Evolutionary conservation across 2,797 vertebrate genomes (phyloP), one percentile per base, ranked within the genome.

Genomic region (Gephyroberyx darwinii): DNA sequence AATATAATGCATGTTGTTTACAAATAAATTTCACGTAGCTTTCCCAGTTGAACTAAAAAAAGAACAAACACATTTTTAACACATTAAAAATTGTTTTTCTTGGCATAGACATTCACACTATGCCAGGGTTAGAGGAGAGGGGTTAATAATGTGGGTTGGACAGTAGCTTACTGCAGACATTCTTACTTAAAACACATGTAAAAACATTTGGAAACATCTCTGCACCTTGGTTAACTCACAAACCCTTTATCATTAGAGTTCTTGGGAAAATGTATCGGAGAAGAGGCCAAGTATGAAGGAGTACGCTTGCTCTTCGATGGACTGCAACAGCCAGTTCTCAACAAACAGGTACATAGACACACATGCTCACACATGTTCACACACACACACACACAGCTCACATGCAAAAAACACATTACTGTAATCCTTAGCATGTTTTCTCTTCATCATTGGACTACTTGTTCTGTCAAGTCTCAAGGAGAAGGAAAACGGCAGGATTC

Each of bases 271-370:
- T 98, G 96, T 80, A 96, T 99, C n/a, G 96, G 98, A 33, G 96
- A 99, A 75, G 98, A 99, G 80, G 94, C 95, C 45, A 97, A 94
- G 77, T 96, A 96, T 0, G 96, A 98, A 88, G 97, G 98, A 8
- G 91, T 98, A 56, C 90, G 95, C 64, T 94, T 98, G 74, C 93
- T 99, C 1, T 99, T 99, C 56, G 96, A 98, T 61, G 95, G 95
- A 65, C 84, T 99, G 71, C 98, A 99, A 77, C 98, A 99, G 73
- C 96, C 98, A 1, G 94, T 99, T 77, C 96, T 99, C 54, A 99
- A 99, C 91, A 99, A 99, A 89, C 98, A 99, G 96, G 98, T 99
- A 62, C n/a, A 57, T 13, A 22, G 39, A 55, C 52, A 66, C 26
- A 66, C 52, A 20, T 35, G 55, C 33, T 14, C 52, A 50, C 35